These are phyloP conservation scores for Drosophila macrothrix DNA, from an alignment of 2,888 invertebrate genomes.

Conservation along the genomic window DNA sequence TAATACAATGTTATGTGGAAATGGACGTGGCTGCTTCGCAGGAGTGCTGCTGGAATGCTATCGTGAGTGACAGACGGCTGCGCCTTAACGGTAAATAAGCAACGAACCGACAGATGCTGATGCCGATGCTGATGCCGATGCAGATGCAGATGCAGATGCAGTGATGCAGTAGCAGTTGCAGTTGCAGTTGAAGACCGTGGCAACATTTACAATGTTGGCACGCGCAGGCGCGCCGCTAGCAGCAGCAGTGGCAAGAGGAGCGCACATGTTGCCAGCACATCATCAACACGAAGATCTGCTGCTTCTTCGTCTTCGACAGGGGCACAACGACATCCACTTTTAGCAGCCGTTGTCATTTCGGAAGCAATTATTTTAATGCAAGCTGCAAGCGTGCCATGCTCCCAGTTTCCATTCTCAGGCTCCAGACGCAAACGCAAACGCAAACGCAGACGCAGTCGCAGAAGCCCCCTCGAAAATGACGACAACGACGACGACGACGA, in stretches of 20 bases:
- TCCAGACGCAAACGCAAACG: slow-evolving; percentile 21
- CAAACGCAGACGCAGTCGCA: slow-evolving; percentile 20
- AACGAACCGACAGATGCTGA: slow-evolving; percentile 47
- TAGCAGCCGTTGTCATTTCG: slow-evolving; percentile 80
- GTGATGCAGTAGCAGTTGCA: slow-evolving; percentile 8
- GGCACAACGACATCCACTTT: slow-evolving; percentile 56
- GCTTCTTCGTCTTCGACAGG: slow-evolving; percentile 38
- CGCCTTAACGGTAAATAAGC: slow-evolving; percentile 79
- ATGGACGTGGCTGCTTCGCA: slow-evolving; percentile 72
- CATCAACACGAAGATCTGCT: slow-evolving; percentile 37
- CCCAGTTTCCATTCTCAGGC: slow-evolving; percentile 22
- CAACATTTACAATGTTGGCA: slow-evolving; percentile 76
- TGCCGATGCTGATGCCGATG: neutral
- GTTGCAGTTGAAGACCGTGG: slow-evolving; percentile 9
- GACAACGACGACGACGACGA: slow-evolving; percentile 49
- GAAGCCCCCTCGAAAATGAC: slow-evolving; percentile 5
- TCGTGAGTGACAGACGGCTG: slow-evolving; percentile 75
- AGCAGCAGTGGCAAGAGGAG: slow-evolving; percentile 14
- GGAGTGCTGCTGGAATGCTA: slow-evolving; percentile 79
- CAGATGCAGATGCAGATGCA: slow-evolving; percentile 4
- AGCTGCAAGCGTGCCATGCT: slow-evolving; percentile 61
- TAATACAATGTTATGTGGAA: slow-evolving; percentile 30
- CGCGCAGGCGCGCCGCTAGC: slow-evolving; percentile 79
- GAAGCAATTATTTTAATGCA: slow-evolving; percentile 83
- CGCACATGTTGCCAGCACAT: slow-evolving; percentile 70